phyloP scores from a whole-genome alignment of 2,113 vertebrate genomes.

The Trematomus loennbergii region DNA sequence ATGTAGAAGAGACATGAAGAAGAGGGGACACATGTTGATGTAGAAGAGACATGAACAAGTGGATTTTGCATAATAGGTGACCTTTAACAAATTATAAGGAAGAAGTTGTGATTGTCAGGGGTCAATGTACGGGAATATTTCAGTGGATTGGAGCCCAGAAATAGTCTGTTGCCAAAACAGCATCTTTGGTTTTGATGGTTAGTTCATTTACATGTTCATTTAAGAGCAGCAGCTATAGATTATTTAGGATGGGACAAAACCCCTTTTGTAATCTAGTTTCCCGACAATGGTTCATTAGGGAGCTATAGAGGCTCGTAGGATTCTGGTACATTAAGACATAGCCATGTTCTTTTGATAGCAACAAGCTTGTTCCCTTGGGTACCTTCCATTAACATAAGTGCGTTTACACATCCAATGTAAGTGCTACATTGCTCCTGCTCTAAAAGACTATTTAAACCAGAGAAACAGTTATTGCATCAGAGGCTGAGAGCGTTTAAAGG shows the following conservation, averaged over 20 bases:
- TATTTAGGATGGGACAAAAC: no score
- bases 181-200: no score
- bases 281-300: background rate
- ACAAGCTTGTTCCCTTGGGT: background rate
- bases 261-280: no score
- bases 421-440: constrained; percentile 6
- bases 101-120: no score
- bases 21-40: no score
- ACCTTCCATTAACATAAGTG: background rate
- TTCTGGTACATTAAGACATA: background rate
- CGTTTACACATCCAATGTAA: constrained; percentile 13
- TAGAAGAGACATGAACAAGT: no score
- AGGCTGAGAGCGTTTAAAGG: background rate
- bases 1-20: no score
- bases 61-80: no score
- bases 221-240: no score
- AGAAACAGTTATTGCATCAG: constrained; percentile 21
- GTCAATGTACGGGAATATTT: background rate
- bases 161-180: background rate
- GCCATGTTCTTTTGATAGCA: background rate
- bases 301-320: background rate
- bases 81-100: no score
- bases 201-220: no score
- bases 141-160: no score
- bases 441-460: constrained; percentile 26